phyloP scores from a whole-genome alignment of 92 coral and sea anemone species.

The Galaxea fascicularis region DNA sequence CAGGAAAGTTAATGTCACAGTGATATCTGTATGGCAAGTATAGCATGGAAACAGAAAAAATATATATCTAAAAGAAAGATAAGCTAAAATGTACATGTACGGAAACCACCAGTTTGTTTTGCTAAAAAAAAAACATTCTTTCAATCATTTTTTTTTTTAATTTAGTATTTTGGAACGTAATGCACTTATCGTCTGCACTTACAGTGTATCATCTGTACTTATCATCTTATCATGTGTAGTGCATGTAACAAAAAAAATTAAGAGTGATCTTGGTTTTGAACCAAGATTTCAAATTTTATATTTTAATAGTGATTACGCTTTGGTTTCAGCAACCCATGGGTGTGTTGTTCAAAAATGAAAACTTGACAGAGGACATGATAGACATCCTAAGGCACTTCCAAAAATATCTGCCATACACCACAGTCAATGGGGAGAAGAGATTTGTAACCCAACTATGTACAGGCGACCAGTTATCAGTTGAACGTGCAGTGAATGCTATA shows the following conservation, averaged over 20 bases:
- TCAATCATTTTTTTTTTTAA: not conserved
- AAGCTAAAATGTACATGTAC: not conserved
- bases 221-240: not conserved
- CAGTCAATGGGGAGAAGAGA: not conserved
- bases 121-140: not conserved
- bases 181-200: not conserved
- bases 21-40: not conserved
- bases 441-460: not conserved
- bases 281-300: not conserved
- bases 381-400: conserved; percentile 22
- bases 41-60: not conserved
- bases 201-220: not conserved
- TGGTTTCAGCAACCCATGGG: conserved; percentile 7
- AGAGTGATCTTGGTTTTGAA: not conserved
- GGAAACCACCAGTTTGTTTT: not conserved
- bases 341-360: conserved; percentile 46
- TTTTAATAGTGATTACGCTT: not conserved
- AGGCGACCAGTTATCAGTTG: conserved; percentile 69
- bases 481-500: conserved; percentile 64
- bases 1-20: not conserved
- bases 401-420: not conserved
- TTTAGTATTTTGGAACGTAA: not conserved
- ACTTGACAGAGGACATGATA: conserved; percentile 33
- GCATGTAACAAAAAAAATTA: too few relatives aligned
- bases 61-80: not conserved